Evolutionary conservation across 2,888 invertebrate genomes (phyloP).

Genomic region (Drosophila neutralis): DNA sequence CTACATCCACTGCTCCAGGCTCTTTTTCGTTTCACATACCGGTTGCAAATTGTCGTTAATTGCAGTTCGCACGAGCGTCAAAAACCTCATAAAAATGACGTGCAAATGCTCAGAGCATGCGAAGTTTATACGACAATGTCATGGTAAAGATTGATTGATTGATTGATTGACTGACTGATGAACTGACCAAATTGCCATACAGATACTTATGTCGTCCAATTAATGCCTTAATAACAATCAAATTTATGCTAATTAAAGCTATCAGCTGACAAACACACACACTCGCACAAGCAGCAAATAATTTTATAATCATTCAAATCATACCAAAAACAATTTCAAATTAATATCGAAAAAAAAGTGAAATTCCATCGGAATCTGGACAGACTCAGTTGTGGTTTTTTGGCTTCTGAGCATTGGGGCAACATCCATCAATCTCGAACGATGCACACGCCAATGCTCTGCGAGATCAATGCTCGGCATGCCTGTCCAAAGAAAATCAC

Average conservation of each 20-base stretch:
- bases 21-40: constrained; percentile 16
- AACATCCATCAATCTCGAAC: constrained; percentile 46
- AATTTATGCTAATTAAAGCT: constrained; percentile 72
- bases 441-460: constrained; percentile 61
- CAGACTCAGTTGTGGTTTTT: constrained; percentile 26
- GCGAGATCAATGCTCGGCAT: constrained; percentile 66
- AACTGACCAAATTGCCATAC: constrained; percentile 48
- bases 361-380: constrained; percentile 50
- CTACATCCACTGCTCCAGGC: not conserved
- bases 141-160: constrained; percentile 29
- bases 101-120: constrained; percentile 37
- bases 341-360: constrained; percentile 47
- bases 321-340: constrained; percentile 11
- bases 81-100: constrained; percentile 57
- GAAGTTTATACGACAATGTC: constrained; percentile 48
- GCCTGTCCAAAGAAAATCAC: constrained; percentile 23
- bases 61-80: constrained; percentile 53
- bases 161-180: constrained; percentile 57
- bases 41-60: constrained; percentile 64
- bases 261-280: constrained; percentile 20
- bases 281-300: constrained; percentile 1
- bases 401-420: constrained; percentile 55
- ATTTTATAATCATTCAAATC: constrained; percentile 35
- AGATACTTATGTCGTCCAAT: constrained; percentile 49
- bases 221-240: constrained; percentile 55